Conservation (phyloP, 2,797 vertebrate species). For the Pantherophis vulpinus region DNA sequence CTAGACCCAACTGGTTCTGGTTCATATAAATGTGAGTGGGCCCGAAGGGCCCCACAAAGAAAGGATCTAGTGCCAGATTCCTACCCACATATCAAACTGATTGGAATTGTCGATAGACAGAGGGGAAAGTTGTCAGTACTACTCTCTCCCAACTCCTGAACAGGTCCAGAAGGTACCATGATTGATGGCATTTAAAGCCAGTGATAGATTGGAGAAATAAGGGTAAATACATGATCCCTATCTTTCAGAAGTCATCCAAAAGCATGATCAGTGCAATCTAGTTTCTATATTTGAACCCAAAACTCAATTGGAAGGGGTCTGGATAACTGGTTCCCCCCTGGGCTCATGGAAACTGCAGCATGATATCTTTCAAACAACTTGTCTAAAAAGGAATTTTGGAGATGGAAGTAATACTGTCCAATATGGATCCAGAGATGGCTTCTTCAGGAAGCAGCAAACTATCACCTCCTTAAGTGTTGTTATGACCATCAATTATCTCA, state of each 20-base stretch:
- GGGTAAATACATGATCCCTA: background rate
- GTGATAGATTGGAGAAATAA: background rate
- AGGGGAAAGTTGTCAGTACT: background rate
- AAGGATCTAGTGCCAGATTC: background rate
- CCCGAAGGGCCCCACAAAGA: background rate
- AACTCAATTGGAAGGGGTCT: background rate
- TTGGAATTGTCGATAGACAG: background rate
- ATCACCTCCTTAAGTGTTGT: background rate
- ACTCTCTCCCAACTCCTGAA: background rate
- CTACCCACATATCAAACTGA: background rate
- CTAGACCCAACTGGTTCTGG: background rate
- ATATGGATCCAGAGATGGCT: background rate
- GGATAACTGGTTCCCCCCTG: background rate
- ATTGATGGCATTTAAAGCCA: background rate
- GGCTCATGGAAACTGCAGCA: background rate
- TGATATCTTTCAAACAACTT: background rate
- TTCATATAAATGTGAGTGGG: background rate
- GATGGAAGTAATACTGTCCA: background rate
- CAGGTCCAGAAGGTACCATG: background rate
- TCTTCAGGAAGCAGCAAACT: background rate
- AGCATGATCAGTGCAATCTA: background rate
- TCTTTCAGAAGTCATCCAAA: background rate
- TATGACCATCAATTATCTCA: background rate
- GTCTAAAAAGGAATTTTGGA: background rate
- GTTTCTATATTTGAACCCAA: background rate